phyloP scores from a whole-genome alignment of 2,113 vertebrate genomes.

The Corythoichthys intestinalis region DNA sequence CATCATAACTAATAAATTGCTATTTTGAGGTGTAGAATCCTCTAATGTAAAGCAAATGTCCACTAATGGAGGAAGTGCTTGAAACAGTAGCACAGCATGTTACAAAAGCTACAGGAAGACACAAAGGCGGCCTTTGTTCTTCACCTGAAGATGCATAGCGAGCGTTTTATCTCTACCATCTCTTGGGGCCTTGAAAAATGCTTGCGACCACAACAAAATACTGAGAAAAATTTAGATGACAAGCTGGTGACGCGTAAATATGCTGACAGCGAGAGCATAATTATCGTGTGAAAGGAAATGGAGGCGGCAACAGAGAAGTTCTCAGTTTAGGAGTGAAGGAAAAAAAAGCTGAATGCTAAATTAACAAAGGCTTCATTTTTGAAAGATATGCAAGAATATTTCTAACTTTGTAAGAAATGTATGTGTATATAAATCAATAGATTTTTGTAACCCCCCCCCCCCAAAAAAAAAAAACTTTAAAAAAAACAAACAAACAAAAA shows the following conservation, averaged over 20 bases:
- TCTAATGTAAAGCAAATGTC: background rate
- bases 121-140: slow-evolving; percentile 42
- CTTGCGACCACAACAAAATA: background rate
- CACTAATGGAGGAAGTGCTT: background rate
- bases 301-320: slow-evolving; percentile 25
- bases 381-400: background rate
- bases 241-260: slow-evolving; percentile 16
- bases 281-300: slow-evolving; percentile 56
- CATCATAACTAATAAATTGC: background rate
- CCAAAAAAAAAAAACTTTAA: background rate
- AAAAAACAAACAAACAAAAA: too few relatives aligned
- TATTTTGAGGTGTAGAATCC: background rate
- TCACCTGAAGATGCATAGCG: slow-evolving; percentile 14
- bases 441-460: too few relatives aligned
- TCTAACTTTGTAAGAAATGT: background rate
- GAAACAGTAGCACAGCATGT: slow-evolving; percentile 12
- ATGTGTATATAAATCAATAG: too few relatives aligned
- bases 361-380: background rate
- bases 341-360: background rate
- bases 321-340: background rate
- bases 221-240: background rate
- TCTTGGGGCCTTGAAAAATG: slow-evolving; percentile 1
- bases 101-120: slow-evolving; percentile 20
- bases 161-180: slow-evolving; percentile 15
- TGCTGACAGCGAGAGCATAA: slow-evolving; percentile 33